Evolutionary conservation across 2,797 vertebrate genomes (phyloP), one percentile per base, ranked within the genome.

Genomic region (Eleutherodactylus coqui): DNA sequence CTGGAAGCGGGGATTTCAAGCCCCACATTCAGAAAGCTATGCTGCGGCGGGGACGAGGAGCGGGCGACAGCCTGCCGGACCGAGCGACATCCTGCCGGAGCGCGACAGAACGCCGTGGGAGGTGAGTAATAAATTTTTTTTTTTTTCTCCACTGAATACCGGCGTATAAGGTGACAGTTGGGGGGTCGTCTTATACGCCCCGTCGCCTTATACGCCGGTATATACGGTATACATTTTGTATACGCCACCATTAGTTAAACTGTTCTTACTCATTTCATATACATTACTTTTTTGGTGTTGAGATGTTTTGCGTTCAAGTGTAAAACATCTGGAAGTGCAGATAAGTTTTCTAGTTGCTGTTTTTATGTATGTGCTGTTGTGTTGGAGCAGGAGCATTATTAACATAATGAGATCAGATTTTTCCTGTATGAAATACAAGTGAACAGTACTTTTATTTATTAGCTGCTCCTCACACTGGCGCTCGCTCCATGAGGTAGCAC

Each of bases 401-500:
- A n/a, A n/a, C 3, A n/a, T 14, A n/a, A 43, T n/a, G 11, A 10
- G 27, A 73, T 45, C 69, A 73, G 69, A n/a, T 38, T 79, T n/a
- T 17, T 38, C 53, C 27, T 79, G 51, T 79, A 21, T 79, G 38
- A 27, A 79, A 29, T 62, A 21, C 38, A 79, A 41, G 51, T 62
- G 55, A 79, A n/a, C 8, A 67, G 60, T 24, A 29, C 78, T 64
- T 70, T 53, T 70, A 67, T 51, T 81, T 80, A 49, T 81, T 2
- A 38, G 29, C 47, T 17, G 21, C 38, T 82, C 62, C 34, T 38
- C 3, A 38, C 13, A 29, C 29, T 45, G 77, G 38, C n/a, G 69
- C n/a, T 38, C 75, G 8, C 21, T n/a, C 79, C 79, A 81, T 53
- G 62, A 49, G 79, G 64, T 82, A 49, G 47, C 32, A 29, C 10